Evolutionary conservation across 2,888 invertebrate genomes (phyloP), one percentile per base, ranked within the genome.

Genomic region (Dyspetes luteomarginatus): DNA sequence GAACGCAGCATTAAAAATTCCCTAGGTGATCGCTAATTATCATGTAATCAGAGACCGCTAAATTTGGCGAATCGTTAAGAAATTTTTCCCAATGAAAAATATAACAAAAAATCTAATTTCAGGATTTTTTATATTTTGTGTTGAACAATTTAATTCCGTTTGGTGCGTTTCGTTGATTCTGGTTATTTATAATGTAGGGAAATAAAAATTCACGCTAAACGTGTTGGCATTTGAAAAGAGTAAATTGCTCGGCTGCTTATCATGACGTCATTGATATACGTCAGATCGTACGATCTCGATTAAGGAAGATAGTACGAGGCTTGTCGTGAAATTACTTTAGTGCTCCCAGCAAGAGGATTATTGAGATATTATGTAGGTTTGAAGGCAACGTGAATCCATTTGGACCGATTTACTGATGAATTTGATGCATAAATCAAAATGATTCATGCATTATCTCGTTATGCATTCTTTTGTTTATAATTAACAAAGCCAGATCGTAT

Each of bases 221-320:
- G 36, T 36, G 36, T 12, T 12, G 36, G 7, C 9, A 36, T 12
- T 2, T 36, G 7, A 7, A 36, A 36, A 12, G 36, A 12, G 36
- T 7, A 7, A 12, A 36, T 36, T 36, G 36, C 12, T 36, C 12
- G 12, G 7, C 7, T 12, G 12, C 7, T 36, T 12, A 36, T 36
- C 15, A 28, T 73, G 67, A 73, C 67, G 72, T 73, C 52, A 52
- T 62, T 30, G 15, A 22, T 17, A 48, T 48, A 82, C 78, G 82
- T 83, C 82, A 81, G 45, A 83, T 83, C 82, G 81, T 77, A 81
- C 75, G 81, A 83, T 83, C 62, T 30, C 62, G 43, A 73, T 62
- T 72, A 26, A 69, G 28, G 30, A 58, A 28, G 12, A 45, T 15
- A 50, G 17, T 22, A 22, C 36, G 67, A 19, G 48, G 17, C 5